These are phyloP conservation scores for Coptodon bakossiorum DNA, from an alignment of 2,113 vertebrate genomes.

Conservation along the genomic window DNA sequence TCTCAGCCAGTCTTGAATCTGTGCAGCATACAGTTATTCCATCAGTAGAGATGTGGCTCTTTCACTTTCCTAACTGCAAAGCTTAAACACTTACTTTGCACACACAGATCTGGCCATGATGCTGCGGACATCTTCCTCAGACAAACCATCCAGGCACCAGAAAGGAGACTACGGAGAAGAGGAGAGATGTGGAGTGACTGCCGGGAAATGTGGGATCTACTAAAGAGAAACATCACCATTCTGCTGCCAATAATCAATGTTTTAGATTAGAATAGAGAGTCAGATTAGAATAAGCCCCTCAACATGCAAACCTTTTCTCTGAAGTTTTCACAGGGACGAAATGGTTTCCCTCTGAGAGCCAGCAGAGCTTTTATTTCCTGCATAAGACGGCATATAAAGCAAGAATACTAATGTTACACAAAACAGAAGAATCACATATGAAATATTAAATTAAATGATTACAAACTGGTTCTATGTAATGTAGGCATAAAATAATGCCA, in stretches of 20 bases:
- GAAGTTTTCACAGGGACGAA: constrained; percentile 72
- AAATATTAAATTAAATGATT: neutral
- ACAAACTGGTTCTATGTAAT: neutral
- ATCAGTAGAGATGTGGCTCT: neutral
- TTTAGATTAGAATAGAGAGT: neutral
- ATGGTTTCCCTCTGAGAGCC: constrained; percentile 78
- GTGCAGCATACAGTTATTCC: neutral
- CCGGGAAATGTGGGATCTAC: neutral
- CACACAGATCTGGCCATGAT: constrained; percentile 94
- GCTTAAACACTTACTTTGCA: constrained; percentile 83
- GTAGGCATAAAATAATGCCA: neutral
- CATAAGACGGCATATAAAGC: neutral
- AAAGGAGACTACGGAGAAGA: constrained; percentile 82
- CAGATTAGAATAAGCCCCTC: neutral
- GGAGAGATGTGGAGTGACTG: neutral
- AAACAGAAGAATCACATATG: neutral
- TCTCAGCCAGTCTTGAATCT: neutral
- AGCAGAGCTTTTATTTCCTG: constrained; percentile 90
- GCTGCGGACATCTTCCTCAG: constrained; percentile 81
- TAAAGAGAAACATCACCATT: neutral
- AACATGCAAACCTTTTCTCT: constrained; percentile 74
- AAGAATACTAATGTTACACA: neutral
- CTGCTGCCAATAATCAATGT: neutral
- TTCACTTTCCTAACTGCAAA: neutral
- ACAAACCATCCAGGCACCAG: constrained; percentile 85